Conservation (phyloP, 1,140 invertebrate genomes). For the Brachionus calyciflorus region DNA sequence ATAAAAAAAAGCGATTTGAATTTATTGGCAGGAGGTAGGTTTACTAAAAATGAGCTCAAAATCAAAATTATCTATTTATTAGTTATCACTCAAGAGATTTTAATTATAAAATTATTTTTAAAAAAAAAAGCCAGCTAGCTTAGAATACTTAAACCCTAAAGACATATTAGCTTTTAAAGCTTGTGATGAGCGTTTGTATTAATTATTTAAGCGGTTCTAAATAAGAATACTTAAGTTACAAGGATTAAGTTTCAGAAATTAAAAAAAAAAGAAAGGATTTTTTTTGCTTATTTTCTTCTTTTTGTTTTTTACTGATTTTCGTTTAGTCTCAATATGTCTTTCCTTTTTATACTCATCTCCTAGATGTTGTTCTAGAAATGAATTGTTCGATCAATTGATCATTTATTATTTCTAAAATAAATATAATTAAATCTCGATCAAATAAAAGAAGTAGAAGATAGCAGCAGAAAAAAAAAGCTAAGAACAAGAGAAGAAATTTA, state of each 20-base stretch:
- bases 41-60: too few relatives aligned
- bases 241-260: neutral
- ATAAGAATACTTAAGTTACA: too few relatives aligned
- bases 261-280: neutral
- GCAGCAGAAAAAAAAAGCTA: neutral
- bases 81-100: too few relatives aligned
- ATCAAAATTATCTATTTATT: too few relatives aligned
- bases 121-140: too few relatives aligned
- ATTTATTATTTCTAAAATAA: constrained; percentile 33
- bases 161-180: too few relatives aligned
- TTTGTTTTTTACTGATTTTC: neutral
- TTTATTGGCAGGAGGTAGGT: too few relatives aligned
- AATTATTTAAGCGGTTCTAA: too few relatives aligned
- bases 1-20: too few relatives aligned
- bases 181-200: too few relatives aligned
- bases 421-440: constrained; percentile 43
- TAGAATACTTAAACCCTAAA: too few relatives aligned
- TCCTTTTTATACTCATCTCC: constrained; percentile 8
- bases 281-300: neutral
- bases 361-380: neutral
- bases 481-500: neutral
- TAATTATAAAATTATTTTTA: too few relatives aligned
- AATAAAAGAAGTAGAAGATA: neutral
- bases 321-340: neutral
- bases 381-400: constrained; percentile 36